Conservation (phyloP, 2,797 vertebrate genomes). For the Typhlichthys eigenmanni region DNA sequence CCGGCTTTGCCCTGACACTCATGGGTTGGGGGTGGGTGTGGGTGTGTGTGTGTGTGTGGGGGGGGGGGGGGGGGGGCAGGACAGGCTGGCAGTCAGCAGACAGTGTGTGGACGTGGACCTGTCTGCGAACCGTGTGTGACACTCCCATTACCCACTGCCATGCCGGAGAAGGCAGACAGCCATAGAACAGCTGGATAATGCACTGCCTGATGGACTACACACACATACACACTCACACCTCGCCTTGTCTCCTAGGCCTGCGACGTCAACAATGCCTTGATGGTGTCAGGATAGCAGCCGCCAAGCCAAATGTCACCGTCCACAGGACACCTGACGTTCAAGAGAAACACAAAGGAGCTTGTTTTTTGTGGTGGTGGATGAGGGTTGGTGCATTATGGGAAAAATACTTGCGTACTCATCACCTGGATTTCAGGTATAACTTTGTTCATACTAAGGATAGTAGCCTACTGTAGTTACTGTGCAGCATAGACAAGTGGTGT, state of each 20-base stretch:
- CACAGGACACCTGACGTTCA: slow-evolving; percentile 48
- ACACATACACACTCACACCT: slow-evolving; percentile 40
- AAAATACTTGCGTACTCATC: neutral
- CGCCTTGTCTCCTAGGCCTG: slow-evolving; percentile 57
- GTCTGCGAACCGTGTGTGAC: slow-evolving; percentile 76
- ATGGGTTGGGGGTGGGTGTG: slow-evolving; percentile 44
- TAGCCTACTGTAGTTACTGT: too few relatives aligned
- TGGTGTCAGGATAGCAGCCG: slow-evolving; percentile 59
- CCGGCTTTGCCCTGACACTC: slow-evolving; percentile 87
- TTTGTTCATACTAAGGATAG: too few relatives aligned
- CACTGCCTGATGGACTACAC: slow-evolving; percentile 70
- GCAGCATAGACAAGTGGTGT: too few relatives aligned
- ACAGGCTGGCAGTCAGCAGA: slow-evolving; percentile 69
- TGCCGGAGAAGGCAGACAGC: slow-evolving; percentile 66
- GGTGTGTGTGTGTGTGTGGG: too few relatives aligned
- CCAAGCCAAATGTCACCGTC: slow-evolving; percentile 51
- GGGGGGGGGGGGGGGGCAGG: slow-evolving; percentile 74
- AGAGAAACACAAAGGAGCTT: slow-evolving; percentile 33
- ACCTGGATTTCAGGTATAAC: too few relatives aligned
- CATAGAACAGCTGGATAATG: slow-evolving; percentile 86
- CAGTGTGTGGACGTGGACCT: slow-evolving; percentile 86
- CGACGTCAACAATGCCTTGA: slow-evolving; percentile 64
- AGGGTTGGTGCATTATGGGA: slow-evolving; percentile 51
- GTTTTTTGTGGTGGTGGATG: slow-evolving; percentile 10
- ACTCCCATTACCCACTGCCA: slow-evolving; percentile 81